A percentile compares a stretch with the other conserved stretches of the same genome.
These are phyloP conservation scores for Odontocolon sp. DNA, from an alignment of 2,888 invertebrate genomes.

Conservation along the genomic window DNA sequence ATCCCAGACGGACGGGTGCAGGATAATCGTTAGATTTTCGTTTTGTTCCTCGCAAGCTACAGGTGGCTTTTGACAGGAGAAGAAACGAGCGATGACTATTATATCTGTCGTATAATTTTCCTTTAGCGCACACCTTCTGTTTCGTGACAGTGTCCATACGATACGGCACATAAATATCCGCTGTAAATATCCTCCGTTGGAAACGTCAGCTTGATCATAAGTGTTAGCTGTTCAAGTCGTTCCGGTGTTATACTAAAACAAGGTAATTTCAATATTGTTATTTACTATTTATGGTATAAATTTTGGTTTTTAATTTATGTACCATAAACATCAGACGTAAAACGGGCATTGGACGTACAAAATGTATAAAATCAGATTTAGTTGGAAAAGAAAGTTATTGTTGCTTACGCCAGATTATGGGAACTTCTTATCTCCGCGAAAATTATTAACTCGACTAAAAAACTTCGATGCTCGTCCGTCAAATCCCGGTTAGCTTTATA, in stretches of 20 bases:
- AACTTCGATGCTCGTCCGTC: conserved; percentile 31
- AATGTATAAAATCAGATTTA: no score
- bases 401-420: conserved; percentile 33
- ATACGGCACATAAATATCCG: conserved; percentile 39
- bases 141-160: conserved; percentile 7
- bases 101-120: conserved; percentile 32
- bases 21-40: conserved; percentile 15
- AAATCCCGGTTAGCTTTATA: conserved; percentile 37
- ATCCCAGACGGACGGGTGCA: conserved; percentile 42
- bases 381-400: no score
- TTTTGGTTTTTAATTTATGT: no score
- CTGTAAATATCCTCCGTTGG: conserved; percentile 21
- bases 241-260: conserved; percentile 43
- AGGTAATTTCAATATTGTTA: conserved; percentile 7
- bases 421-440: conserved; percentile 30
- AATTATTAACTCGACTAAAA: conserved; percentile 42
- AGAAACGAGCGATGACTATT: conserved; percentile 18
- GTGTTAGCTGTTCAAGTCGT: conserved; percentile 19
- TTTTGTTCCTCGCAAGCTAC: conserved; percentile 11
- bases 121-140: conserved; percentile 35
- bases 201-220: conserved; percentile 21
- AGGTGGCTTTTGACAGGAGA: conserved; percentile 11
- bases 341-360: no score
- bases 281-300: background rate
- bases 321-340: no score